These are phyloP conservation scores for Hipposideros larvatus DNA, from an alignment of 2,797 vertebrate species.

Conservation along the genomic window DNA sequence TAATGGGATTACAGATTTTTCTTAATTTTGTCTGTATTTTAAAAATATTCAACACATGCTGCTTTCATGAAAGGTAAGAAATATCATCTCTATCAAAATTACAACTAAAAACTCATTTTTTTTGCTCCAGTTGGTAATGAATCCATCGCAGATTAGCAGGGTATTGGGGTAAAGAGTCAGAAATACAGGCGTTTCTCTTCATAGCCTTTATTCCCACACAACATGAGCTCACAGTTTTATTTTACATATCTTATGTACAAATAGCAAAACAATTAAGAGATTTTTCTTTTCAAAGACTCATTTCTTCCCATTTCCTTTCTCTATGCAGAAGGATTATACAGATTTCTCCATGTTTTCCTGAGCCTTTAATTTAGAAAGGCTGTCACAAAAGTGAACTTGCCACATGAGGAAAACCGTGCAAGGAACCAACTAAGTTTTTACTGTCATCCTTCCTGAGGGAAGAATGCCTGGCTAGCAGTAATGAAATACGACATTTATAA, in stretches of 20 bases:
- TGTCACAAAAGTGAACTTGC: conserved; percentile 16
- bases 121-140: background rate
- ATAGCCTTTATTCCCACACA: conserved; percentile 49
- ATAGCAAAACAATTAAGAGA: background rate
- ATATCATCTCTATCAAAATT: background rate
- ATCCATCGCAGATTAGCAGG: background rate
- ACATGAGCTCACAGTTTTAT: background rate
- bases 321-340: background rate
- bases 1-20: conserved; percentile 6
- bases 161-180: background rate
- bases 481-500: background rate
- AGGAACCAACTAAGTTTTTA: background rate
- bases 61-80: conserved; percentile 47
- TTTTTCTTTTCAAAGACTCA: conserved; percentile 49
- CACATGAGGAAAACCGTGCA: background rate
- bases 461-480: background rate
- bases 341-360: background rate
- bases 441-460: background rate
- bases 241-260: conserved; percentile 8
- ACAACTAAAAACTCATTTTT: background rate
- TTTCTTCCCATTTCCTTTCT: conserved; percentile 22
- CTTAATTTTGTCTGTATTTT: conserved; percentile 5
- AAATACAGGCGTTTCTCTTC: conserved; percentile 28
- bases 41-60: background rate
- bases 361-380: conserved; percentile 22